Conservation (phyloP, 2,113 vertebrate genomes). For the Eptesicus fuscus region DNA sequence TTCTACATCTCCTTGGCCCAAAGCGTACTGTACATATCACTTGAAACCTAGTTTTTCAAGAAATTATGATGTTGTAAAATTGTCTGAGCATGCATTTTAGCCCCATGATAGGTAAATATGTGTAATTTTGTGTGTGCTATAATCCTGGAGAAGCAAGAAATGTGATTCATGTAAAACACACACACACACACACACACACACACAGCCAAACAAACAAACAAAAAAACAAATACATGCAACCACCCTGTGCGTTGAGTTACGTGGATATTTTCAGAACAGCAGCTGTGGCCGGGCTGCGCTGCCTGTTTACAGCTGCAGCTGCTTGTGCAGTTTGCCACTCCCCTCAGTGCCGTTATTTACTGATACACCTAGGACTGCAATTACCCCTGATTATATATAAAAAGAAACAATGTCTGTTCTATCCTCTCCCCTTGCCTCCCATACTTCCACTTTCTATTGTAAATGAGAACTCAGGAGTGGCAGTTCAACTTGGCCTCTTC, state of each 20-base stretch:
- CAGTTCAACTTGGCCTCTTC: not conserved
- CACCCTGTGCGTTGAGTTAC: not conserved
- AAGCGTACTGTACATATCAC: slow-evolving; percentile 42
- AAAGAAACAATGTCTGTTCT: not conserved
- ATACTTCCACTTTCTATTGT: not conserved
- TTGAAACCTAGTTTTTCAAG: slow-evolving; percentile 57
- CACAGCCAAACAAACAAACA: not conserved
- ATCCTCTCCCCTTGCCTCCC: too few species aligned
- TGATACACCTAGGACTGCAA: not conserved
- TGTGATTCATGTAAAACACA: slow-evolving; percentile 7
- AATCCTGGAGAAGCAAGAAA: not conserved
- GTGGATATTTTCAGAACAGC: not conserved
- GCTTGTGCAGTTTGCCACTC: too few species aligned
- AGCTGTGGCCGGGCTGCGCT: not conserved
- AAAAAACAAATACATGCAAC: not conserved
- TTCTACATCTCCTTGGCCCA: slow-evolving; percentile 57
- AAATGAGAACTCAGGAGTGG: not conserved
- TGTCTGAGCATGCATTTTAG: slow-evolving; percentile 14
- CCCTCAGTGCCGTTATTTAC: not conserved
- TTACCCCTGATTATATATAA: not conserved
- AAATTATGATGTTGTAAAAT: slow-evolving; percentile 53
- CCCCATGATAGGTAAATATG: slow-evolving; percentile 8
- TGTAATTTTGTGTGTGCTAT: slow-evolving; percentile 10
- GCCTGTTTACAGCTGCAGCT: not conserved
- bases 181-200: not conserved